Evolutionary conservation across 1,140 invertebrate species (phyloP).

Genomic region (Mactra quadrangularis): DNA sequence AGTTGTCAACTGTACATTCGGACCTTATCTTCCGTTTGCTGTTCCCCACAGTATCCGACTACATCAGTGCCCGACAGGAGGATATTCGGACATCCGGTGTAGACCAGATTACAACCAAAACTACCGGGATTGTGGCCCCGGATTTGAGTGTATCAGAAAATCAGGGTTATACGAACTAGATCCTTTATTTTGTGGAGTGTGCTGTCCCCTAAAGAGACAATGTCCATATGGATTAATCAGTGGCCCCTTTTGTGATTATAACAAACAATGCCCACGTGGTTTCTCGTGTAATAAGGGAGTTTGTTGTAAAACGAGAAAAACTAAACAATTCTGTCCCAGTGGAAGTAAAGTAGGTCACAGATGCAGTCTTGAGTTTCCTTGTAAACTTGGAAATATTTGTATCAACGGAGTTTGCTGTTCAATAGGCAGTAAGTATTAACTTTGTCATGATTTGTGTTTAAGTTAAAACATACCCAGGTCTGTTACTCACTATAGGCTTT

Average conservation of each 20-base stretch:
- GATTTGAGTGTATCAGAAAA: constrained; percentile 35
- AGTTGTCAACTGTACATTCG: constrained; percentile 44
- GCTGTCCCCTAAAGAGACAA: constrained; percentile 9
- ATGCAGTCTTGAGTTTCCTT: constrained; percentile 10
- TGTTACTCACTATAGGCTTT: no score
- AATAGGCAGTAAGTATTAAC: constrained; percentile 49
- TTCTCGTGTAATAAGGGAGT: constrained; percentile 24
- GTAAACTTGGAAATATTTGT: constrained; percentile 38
- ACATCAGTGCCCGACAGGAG: constrained; percentile 34
- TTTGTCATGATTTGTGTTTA: no score
- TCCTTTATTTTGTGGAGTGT: constrained; percentile 31
- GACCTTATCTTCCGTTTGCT: constrained; percentile 9
- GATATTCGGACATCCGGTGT: constrained; percentile 33
- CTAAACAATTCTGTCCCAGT: neutral
- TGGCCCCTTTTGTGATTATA: constrained; percentile 23
- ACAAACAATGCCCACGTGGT: constrained; percentile 22
- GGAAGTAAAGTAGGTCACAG: constrained; percentile 11
- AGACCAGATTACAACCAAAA: constrained; percentile 12
- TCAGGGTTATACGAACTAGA: neutral
- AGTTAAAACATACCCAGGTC: no score
- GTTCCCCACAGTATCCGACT: neutral
- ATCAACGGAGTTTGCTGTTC: constrained; percentile 29
- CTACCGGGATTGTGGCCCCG: constrained; percentile 19
- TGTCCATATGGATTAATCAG: constrained; percentile 23
- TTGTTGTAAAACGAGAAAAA: constrained; percentile 10